Conservation (phyloP, 2,113 vertebrate species). For the Varanus salvator region DNA sequence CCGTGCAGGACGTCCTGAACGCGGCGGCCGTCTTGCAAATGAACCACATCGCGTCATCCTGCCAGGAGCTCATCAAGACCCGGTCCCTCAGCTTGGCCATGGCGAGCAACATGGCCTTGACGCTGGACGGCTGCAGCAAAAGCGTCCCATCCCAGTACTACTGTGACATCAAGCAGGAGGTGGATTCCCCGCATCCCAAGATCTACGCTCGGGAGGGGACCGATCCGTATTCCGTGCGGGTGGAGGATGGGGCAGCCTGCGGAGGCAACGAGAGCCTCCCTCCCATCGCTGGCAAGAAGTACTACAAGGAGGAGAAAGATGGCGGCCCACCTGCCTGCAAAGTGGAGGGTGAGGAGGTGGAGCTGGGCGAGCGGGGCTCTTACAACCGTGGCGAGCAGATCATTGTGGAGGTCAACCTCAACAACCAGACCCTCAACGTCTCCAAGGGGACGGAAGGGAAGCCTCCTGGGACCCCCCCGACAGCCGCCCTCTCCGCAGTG, state of each 20-base stretch:
- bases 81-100: conserved; percentile 81
- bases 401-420: conserved; percentile 97
- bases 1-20: conserved; percentile 90
- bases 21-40: conserved; percentile 91
- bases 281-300: conserved; percentile 78
- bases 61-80: conserved; percentile 90
- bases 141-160: conserved; percentile 79
- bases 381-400: conserved; percentile 90
- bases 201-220: conserved; percentile 88
- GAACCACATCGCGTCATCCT: conserved; percentile 91
- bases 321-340: conserved; percentile 76
- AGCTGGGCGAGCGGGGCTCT: conserved; percentile 76
- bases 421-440: conserved; percentile 96
- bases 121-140: conserved; percentile 64
- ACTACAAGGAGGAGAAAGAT: conserved; percentile 88
- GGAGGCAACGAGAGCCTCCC: conserved; percentile 57
- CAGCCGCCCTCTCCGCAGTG: conserved; percentile 58
- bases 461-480: conserved; percentile 48
- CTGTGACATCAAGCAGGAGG: conserved; percentile 92
- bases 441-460: conserved; percentile 91
- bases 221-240: conserved; percentile 85
- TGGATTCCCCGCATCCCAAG: conserved; percentile 81
- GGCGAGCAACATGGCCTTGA: conserved; percentile 78
- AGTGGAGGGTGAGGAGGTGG: conserved; percentile 80
- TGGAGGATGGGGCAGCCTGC: conserved; percentile 80